Evolutionary conservation across 2,888 invertebrate species (phyloP).

Genomic region (Omphaloscelis lunosa): DNA sequence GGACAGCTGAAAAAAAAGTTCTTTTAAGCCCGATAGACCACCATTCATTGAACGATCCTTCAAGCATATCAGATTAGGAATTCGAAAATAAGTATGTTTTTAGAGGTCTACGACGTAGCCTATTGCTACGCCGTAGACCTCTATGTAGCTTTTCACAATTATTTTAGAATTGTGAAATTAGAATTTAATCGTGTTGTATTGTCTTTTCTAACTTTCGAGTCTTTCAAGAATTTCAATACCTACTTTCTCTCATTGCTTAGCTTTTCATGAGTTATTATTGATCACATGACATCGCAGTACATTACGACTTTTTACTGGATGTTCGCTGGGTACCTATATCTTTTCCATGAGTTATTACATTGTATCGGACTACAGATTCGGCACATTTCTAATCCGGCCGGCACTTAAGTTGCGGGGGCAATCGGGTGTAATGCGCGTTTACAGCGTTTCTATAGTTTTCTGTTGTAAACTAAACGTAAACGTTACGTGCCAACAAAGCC

Average conservation of each 20-base stretch:
- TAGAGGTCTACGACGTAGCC: constrained; percentile 36
- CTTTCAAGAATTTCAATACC: background rate
- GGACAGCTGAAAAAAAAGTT: background rate
- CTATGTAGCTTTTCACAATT: background rate
- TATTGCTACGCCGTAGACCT: constrained; percentile 41
- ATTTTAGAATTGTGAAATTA: background rate
- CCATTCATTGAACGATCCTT: background rate
- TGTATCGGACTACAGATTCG: constrained; percentile 79
- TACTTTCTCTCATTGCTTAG: background rate
- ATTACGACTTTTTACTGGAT: too few species aligned
- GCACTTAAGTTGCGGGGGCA: constrained; percentile 89
- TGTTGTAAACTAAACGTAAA: constrained; percentile 76
- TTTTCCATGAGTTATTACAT: constrained; percentile 43
- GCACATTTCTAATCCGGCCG: constrained; percentile 85
- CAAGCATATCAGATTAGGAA: fast-evolving
- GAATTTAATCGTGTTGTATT: background rate
- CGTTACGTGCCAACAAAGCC: constrained; percentile 73
- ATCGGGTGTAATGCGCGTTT: constrained; percentile 85
- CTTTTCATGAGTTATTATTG: background rate
- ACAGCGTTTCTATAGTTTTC: constrained; percentile 85
- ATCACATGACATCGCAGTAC: background rate
- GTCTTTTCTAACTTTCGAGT: background rate
- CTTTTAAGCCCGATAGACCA: background rate
- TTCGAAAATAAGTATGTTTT: background rate
- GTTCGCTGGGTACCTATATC: background rate